Evolutionary conservation across 2,797 vertebrate genomes (phyloP).

Genomic region (Darevskia nairensis): DNA sequence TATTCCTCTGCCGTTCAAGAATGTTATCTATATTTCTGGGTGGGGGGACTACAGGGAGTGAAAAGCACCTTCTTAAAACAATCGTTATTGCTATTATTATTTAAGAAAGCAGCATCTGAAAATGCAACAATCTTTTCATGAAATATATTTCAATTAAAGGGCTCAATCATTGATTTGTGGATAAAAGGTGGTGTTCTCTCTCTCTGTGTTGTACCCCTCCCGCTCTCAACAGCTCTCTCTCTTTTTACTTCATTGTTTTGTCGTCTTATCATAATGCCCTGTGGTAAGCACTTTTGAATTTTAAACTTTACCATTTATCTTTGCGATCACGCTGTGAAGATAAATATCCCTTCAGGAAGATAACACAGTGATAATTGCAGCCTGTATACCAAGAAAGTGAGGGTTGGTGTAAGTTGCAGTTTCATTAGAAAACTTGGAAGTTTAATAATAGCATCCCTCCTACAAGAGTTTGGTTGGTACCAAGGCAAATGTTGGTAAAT

Average conservation of each 20-base stretch:
- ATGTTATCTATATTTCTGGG: slow-evolving; percentile 64
- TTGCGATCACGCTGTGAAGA: slow-evolving; percentile 71
- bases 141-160: slow-evolving; percentile 71
- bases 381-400: slow-evolving; percentile 65
- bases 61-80: slow-evolving; percentile 53
- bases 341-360: slow-evolving; percentile 79
- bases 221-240: background rate
- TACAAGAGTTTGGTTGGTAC: slow-evolving; percentile 52
- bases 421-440: slow-evolving; percentile 54
- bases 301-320: slow-evolving; percentile 74
- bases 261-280: slow-evolving; percentile 69
- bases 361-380: slow-evolving; percentile 70
- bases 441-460: slow-evolving; percentile 66
- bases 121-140: slow-evolving; percentile 58
- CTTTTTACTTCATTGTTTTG: slow-evolving; percentile 51
- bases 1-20: slow-evolving; percentile 57
- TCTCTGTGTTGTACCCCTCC: background rate
- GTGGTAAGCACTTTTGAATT: slow-evolving; percentile 72
- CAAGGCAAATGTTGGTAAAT: background rate
- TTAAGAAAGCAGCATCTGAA: slow-evolving; percentile 32
- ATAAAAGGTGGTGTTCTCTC: background rate
- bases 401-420: slow-evolving; percentile 59
- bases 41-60: slow-evolving; percentile 55
- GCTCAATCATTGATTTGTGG: slow-evolving; percentile 57
- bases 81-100: slow-evolving; percentile 56